Evolutionary conservation across 2,888 invertebrate species (phyloP), one percentile per base, ranked within the genome.

Genomic region (Epirrita christyi): DNA sequence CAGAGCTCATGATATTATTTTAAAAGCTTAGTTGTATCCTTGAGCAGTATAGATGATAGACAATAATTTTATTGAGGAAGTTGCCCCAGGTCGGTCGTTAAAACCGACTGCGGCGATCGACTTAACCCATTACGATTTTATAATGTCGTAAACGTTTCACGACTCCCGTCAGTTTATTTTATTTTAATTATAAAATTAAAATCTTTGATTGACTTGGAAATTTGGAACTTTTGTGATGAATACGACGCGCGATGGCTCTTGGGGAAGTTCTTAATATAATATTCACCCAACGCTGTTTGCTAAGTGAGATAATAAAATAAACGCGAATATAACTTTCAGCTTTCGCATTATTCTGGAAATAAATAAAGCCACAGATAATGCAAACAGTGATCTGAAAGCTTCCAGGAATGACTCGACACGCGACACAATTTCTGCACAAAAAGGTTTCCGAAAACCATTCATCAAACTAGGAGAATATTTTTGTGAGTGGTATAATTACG

Each of bases 51-150:
- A 71, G 64, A 66, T 69, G 72, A 76, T 74, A 81, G 78, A 75
- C 78, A 78, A 86, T 87, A 78, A 85, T 86, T 90, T 90, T 90
- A 91, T 89, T 86, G 89, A 88, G 91, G 90, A 90, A 89, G 88
- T 85, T 76, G 76, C 77, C 81, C 74, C 84, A 73, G 82, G 81
- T 72, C 78, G 84, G 75, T 86, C 87, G 84, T 89, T 86, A 88
- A 86, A 83, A 77, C 66, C 76, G 79, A 77, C 81, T 80, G 79
- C 73, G 80, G 78, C 84, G 81, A 88, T 88, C 85, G 82, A 85
- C 78, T 85, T 86, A 82, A 88, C 86, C 85, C 88, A 88, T 90
- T 90, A 89, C 83, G 70, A 83, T 88, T 90, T 89, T 88, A 90
- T 89, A 83, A 69, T 78, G 80, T 85, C 87, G 83, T 91, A 88